Evolutionary conservation across 2,113 vertebrate species (phyloP), one percentile per base, ranked within the genome.

Genomic region (Salvator merianae): DNA sequence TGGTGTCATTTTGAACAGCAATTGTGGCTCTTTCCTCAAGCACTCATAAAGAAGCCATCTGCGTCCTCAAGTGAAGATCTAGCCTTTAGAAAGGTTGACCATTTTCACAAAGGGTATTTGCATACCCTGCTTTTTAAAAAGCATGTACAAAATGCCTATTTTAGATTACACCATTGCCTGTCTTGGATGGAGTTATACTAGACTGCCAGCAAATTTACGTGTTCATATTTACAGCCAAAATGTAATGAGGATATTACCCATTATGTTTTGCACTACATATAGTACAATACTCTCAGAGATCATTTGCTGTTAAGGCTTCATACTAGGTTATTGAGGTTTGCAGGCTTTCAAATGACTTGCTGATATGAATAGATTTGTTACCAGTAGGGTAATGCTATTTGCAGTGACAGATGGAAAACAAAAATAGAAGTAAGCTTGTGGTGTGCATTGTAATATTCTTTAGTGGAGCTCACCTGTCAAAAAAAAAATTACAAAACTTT

Each of bases 181-280:
- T 59, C 34, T 72, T 72, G 80, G 24, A 59, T 59, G 24, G 50
- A 77, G 34, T 55, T 77, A 84, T 59, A 84, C 50, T 78, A 38
- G 53, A 62, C 24, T 28, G 6, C 55, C 50, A 78, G 53, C 50
- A 84, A 71, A 71, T 78, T 47, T 71, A 43, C 5, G 2, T n/a
- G 36, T 71, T 71, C 53, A 34, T 78, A 84, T 78, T 62, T 71
- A 30, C 66, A 71, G 30, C 75, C 66, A 63, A 59, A 78, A 84
- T 78, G 50, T 84, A 71, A 84, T 78, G 36, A 63, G 74, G 53
- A 75, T 83, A 73, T 82, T 82, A 26, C 55, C 73, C 70, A 53
- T 68, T 77, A 62, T 59, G 47, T 70, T 69, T 84, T 38, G 53
- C 30, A 59, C 34, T 43, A 38, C 75, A n/a, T 59, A 62, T 40